Evolutionary conservation across 2,888 invertebrate genomes (phyloP), one percentile per base, ranked within the genome.

Genomic region (Ormyrus rosae): DNA sequence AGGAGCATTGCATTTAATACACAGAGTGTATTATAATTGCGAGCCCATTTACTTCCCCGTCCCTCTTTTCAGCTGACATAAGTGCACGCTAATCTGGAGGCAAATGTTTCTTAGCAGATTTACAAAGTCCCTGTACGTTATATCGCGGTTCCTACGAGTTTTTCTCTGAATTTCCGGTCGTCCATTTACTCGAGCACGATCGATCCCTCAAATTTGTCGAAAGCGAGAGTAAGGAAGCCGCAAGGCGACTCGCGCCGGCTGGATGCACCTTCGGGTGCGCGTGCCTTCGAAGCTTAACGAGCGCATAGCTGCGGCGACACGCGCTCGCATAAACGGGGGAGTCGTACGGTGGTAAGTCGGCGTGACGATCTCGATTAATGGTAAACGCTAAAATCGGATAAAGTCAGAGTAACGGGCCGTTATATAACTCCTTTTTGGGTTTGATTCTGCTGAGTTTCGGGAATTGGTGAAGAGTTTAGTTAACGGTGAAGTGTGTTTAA

Each of bases 81-180:
- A 60, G 34, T 46, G n/a, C 64, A 19, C 53, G 60, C 63, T 72
- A 72, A 72, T 72, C 72, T 72, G 6, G n/a, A 72, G 63, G 72
- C 34, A 19, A 19, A 19, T 19, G 19, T 19, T 19, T 19, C 19
- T 19, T 1, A 19, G 19, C 19, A 19, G 19, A 19, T 19, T 19
- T 19, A 19, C 19, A 19, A 19, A 19, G 19, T 19, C 19, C 19
- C 19, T 19, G 19, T 19, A 2, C 19, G 19, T 19, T 19, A 19
- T 19, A 19, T 19, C 19, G 19, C 19, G 0, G 19, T 19, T 19
- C 19, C 19, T 19, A 19, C 19, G 19, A 19, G 19, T 19, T 19
- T 19, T 19, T 19, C 19, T 19, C 19, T 19, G 1, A 19, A 19
- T 19, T 19, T 19, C 72, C 34, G 46, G n/a, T 34, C 48, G 2